These are phyloP conservation scores for Pseudachorutes palmiensis DNA, from an alignment of 1,140 invertebrate species.

Conservation along the genomic window DNA sequence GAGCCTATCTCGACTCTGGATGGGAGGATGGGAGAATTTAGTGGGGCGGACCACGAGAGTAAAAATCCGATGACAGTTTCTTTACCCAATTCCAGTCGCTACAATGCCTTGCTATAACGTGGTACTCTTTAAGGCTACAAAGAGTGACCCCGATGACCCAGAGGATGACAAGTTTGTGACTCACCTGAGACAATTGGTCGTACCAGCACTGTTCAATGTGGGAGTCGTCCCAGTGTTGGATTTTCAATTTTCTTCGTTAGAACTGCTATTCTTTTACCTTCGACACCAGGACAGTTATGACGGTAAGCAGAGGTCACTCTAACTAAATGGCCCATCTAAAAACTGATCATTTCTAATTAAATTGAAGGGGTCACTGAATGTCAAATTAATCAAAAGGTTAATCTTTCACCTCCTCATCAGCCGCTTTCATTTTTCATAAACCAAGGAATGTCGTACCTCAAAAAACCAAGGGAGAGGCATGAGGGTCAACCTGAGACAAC, in stretches of 20 bases:
- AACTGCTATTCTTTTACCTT: constrained; percentile 14
- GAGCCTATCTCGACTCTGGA: no score
- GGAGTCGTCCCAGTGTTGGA: constrained; percentile 15
- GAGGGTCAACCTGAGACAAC: background rate
- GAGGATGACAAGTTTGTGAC: constrained; percentile 20
- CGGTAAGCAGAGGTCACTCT: no score
- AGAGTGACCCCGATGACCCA: background rate
- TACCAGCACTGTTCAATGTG: background rate
- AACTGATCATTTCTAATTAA: background rate
- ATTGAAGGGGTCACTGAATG: background rate
- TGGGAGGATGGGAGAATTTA: no score
- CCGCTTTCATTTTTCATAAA: background rate
- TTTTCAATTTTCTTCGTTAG: constrained; percentile 19
- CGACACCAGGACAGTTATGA: constrained; percentile 2
- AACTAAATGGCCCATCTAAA: no score
- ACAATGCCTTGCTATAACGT: background rate
- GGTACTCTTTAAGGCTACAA: constrained; percentile 5
- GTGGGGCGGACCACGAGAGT: background rate
- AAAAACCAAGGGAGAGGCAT: background rate
- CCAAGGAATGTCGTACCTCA: background rate
- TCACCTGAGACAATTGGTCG: background rate
- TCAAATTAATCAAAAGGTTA: background rate
- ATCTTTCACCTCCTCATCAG: background rate
- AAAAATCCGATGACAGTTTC: background rate
- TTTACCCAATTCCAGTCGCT: background rate